Percentiles rank a stretch among this genome's conserved stretches.
Evolutionary conservation across 2,797 vertebrate genomes (phyloP).

Genomic region (Poeciliopsis infans): DNA sequence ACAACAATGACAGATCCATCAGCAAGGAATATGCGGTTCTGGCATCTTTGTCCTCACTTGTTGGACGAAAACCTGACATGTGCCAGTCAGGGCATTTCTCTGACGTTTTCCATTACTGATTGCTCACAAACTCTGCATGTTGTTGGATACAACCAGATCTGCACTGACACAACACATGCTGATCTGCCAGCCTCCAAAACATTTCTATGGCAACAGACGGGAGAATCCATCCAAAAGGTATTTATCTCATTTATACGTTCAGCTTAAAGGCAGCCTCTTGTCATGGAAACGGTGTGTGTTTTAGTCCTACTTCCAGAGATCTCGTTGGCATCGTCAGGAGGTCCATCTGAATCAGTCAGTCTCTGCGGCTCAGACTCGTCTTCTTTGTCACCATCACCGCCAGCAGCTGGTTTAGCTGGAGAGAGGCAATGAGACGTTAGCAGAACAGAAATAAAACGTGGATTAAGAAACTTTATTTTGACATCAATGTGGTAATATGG

Average conservation of each 20-base stretch:
- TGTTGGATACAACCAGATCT: conserved; percentile 16
- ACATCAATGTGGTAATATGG: not conserved
- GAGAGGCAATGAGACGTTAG: conserved; percentile 3
- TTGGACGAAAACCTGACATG: conserved; percentile 26
- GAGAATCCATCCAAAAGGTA: conserved; percentile 26
- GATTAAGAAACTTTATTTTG: not conserved
- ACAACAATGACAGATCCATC: conserved; percentile 32
- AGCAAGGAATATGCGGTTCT: conserved; percentile 27
- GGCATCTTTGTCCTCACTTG: conserved; percentile 27
- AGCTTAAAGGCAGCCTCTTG: conserved; percentile 24
- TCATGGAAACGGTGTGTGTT: conserved; percentile 40
- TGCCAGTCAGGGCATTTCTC: conserved; percentile 17
- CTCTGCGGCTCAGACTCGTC: conserved; percentile 66
- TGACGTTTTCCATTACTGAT: conserved; percentile 13
- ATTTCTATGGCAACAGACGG: conserved; percentile 51
- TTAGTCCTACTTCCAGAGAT: conserved; percentile 80
- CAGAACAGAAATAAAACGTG: not conserved
- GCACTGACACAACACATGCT: conserved; percentile 18
- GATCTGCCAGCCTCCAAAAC: conserved; percentile 33
- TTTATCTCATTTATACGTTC: conserved; percentile 30
- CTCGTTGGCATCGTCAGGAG: conserved; percentile 77
- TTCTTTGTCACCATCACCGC: conserved; percentile 50
- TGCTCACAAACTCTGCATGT: conserved; percentile 24
- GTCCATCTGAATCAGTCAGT: conserved; percentile 56
- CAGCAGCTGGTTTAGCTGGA: conserved; percentile 57